A percentile compares a stretch with the other conserved stretches of the same genome.
Evolutionary conservation across 2,113 vertebrate species (phyloP).

Genomic region (Lepisosteus oculatus): DNA sequence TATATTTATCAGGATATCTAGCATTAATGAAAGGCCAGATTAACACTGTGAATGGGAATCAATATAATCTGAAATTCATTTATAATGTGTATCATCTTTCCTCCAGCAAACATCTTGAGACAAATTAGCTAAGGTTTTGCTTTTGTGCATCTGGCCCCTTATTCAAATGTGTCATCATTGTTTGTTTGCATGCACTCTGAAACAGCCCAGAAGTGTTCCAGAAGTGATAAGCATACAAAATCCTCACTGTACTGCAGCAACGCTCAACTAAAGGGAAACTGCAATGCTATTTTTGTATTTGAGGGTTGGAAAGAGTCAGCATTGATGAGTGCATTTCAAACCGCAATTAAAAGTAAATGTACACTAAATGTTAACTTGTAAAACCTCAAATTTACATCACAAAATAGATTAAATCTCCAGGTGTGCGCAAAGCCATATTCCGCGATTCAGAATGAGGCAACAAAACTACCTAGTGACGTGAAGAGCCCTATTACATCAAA

Average conservation of each 20-base stretch:
- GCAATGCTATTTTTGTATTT: too few species aligned
- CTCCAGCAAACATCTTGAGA: constrained; percentile 17
- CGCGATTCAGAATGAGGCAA: too few species aligned
- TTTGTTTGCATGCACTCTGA: constrained; percentile 25
- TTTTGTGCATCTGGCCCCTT: constrained; percentile 30
- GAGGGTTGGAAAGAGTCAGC: too few species aligned
- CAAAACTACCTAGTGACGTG: too few species aligned
- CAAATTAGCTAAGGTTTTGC: constrained; percentile 30
- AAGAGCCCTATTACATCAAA: too few species aligned
- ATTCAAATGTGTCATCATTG: constrained; percentile 34
- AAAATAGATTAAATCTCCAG: too few species aligned
- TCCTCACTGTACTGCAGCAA: neutral
- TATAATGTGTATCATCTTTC: constrained; percentile 13
- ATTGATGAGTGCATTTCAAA: too few species aligned
- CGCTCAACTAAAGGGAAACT: too few species aligned
- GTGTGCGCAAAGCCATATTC: too few species aligned
- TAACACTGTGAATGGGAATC: constrained; percentile 17
- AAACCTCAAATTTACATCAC: too few species aligned
- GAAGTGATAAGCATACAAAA: constrained; percentile 18
- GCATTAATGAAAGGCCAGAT: neutral
- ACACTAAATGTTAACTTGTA: too few species aligned
- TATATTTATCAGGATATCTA: neutral
- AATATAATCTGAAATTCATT: constrained; percentile 7
- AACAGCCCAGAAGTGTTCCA: constrained; percentile 23
- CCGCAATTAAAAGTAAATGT: too few species aligned